Percentiles rank a stretch among this genome's conserved stretches.
These are phyloP conservation scores for Chrysoperla carnea DNA, from an alignment of 1,140 invertebrate species.

Conservation along the genomic window DNA sequence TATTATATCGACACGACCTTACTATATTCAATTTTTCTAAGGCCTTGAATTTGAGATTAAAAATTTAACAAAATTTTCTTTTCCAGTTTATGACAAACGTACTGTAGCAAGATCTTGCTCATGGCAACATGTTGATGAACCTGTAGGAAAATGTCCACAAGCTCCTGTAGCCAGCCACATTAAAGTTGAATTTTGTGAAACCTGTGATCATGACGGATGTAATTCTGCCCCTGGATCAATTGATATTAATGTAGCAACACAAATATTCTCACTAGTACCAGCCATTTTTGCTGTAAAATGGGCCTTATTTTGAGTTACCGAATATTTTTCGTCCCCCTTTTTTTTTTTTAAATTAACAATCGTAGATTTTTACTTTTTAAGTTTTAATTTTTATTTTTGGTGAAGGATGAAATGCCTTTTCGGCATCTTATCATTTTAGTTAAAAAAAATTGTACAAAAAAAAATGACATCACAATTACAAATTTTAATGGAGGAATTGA, in stretches of 20 bases:
- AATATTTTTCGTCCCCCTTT: neutral
- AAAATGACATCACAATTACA: too few relatives aligned
- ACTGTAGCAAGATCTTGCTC: constrained; percentile 32
- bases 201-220: constrained; percentile 18
- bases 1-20: too few relatives aligned
- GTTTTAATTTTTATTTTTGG: neutral
- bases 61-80: constrained; percentile 3
- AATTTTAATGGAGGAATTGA: too few relatives aligned
- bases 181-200: constrained; percentile 28
- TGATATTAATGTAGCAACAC: constrained; percentile 7
- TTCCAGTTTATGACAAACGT: constrained; percentile 27
- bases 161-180: constrained; percentile 25
- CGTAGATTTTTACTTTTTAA: neutral
- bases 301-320: neutral
- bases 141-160: constrained; percentile 27
- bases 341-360: neutral
- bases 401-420: neutral
- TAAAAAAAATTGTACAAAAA: too few relatives aligned
- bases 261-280: constrained; percentile 6
- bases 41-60: too few relatives aligned
- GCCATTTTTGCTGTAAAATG: constrained; percentile 4
- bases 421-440: too few relatives aligned
- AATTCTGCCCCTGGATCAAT: constrained; percentile 11
- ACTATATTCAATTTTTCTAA: too few relatives aligned
- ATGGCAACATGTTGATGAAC: constrained; percentile 29